These are phyloP conservation scores for Drosophila truncata DNA, from an alignment of 1,140 invertebrate species.

Conservation along the genomic window DNA sequence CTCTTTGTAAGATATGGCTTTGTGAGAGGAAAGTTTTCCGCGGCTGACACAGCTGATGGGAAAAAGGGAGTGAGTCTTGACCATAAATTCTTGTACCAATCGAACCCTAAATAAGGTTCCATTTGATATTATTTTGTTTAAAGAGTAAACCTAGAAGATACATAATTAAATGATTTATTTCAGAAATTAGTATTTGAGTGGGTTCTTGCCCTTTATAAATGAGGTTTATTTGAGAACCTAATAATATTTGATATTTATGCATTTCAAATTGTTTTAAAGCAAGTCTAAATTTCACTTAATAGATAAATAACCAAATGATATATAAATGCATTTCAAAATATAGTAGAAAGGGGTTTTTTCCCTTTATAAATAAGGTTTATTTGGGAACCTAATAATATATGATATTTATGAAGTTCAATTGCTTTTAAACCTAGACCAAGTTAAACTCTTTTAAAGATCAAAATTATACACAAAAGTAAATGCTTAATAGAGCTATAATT, in stretches of 20 bases:
- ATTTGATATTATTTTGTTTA: not conserved
- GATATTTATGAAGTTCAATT: too few relatives aligned
- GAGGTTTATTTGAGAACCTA: too few relatives aligned
- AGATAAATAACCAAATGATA: not conserved
- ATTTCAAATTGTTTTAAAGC: too few relatives aligned
- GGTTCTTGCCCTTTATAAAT: too few relatives aligned
- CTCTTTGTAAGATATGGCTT: not conserved
- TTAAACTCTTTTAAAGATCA: not conserved
- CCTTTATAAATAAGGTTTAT: not conserved
- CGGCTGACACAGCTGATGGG: not conserved
- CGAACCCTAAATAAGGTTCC: not conserved
- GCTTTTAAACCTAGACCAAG: not conserved
- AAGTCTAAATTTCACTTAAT: too few relatives aligned
- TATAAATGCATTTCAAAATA: not conserved
- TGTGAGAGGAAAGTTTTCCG: constrained; percentile 1
- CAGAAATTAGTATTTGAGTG: too few relatives aligned
- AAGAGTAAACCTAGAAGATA: not conserved
- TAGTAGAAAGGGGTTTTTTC: not conserved
- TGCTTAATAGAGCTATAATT: not conserved
- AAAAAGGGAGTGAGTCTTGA: not conserved
- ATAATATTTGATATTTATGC: too few relatives aligned
- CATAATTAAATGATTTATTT: rapidly evolving
- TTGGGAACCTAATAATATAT: too few relatives aligned
- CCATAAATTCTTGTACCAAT: too few relatives aligned
- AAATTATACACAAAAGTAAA: not conserved